phyloP scores from a whole-genome alignment of 2,113 vertebrate species.

The Alosa alosa region DNA sequence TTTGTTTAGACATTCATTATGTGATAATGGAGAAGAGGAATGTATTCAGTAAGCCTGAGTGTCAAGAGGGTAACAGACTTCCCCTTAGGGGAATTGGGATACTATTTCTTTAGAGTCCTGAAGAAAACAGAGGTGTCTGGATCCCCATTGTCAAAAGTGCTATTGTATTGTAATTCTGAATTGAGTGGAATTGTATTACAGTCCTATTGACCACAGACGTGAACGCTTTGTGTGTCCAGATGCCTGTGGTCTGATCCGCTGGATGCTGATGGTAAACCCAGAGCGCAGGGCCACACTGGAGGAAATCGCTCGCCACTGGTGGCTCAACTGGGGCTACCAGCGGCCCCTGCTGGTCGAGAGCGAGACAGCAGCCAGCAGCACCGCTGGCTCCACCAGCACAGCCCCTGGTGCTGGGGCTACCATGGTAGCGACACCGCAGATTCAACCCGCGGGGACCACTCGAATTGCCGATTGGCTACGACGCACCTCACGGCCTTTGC shows the following conservation, averaged over 20 bases:
- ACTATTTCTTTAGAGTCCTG: not conserved
- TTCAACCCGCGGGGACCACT: slow-evolving; percentile 61
- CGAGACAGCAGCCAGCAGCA: slow-evolving; percentile 54
- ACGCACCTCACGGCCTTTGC: slow-evolving; percentile 84
- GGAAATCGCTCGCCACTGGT: slow-evolving; percentile 94
- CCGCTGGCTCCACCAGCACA: not conserved
- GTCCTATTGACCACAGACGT: not conserved
- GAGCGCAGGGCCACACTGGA: slow-evolving; percentile 90
- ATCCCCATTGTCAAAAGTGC: not conserved
- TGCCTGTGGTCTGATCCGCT: slow-evolving; percentile 93
- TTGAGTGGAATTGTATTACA: slow-evolving; percentile 17
- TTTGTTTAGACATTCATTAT: no score
- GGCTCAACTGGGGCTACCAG: slow-evolving; percentile 96
- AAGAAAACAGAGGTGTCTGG: not conserved
- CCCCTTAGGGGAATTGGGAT: not conserved
- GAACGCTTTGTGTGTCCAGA: slow-evolving; percentile 67
- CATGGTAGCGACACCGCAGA: not conserved
- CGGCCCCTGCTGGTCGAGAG: slow-evolving; percentile 68
- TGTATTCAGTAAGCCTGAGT: not conserved
- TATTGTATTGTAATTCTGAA: not conserved
- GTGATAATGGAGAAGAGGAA: not conserved
- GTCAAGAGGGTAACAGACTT: not conserved
- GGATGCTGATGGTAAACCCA: slow-evolving; percentile 97
- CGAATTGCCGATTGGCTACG: slow-evolving; percentile 85
- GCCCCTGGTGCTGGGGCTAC: not conserved